Conservation (phyloP, 92 coral and sea anemone species). For the Palythoa grandiflora region DNA sequence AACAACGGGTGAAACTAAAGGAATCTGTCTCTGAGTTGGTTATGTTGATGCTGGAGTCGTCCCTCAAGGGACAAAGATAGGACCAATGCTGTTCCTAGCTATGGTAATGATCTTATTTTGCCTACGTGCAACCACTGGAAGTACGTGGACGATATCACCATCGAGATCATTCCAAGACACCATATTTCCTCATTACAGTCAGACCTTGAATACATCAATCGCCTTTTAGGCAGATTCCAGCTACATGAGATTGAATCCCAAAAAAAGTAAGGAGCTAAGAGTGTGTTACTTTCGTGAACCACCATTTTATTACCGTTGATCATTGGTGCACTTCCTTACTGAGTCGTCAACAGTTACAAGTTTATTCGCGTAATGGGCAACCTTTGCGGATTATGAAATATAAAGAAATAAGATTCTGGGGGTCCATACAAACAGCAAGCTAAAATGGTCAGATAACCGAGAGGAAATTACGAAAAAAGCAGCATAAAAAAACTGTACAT, state of each 20-base stretch:
- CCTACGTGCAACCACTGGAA: slow-evolving; percentile 47
- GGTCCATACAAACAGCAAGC: neutral
- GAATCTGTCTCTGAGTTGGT: slow-evolving; percentile 52
- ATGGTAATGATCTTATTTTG: slow-evolving; percentile 61
- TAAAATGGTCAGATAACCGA: neutral
- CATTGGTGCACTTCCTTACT: neutral
- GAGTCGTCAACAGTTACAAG: neutral
- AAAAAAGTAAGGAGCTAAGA: too few relatives aligned
- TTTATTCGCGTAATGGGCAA: too few relatives aligned
- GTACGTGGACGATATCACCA: slow-evolving; percentile 54
- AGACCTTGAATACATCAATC: neutral
- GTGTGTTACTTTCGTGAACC: too few relatives aligned
- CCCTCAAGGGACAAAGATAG: slow-evolving; percentile 58
- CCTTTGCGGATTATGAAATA: too few relatives aligned
- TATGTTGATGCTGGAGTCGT: slow-evolving; percentile 42
- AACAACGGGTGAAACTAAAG: slow-evolving; percentile 50
- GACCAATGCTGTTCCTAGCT: slow-evolving; percentile 12
- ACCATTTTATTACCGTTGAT: neutral
- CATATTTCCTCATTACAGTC: slow-evolving; percentile 35
- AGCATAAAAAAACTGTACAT: neutral
- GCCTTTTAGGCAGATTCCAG: slow-evolving; percentile 50
- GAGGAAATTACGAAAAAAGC: slow-evolving; percentile 1
- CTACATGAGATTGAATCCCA: slow-evolving; percentile 59
- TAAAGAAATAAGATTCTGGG: neutral
- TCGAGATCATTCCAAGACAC: slow-evolving; percentile 38